phyloP scores from a whole-genome alignment of 2,797 vertebrate genomes.

The Cossypha polioptera region DNA sequence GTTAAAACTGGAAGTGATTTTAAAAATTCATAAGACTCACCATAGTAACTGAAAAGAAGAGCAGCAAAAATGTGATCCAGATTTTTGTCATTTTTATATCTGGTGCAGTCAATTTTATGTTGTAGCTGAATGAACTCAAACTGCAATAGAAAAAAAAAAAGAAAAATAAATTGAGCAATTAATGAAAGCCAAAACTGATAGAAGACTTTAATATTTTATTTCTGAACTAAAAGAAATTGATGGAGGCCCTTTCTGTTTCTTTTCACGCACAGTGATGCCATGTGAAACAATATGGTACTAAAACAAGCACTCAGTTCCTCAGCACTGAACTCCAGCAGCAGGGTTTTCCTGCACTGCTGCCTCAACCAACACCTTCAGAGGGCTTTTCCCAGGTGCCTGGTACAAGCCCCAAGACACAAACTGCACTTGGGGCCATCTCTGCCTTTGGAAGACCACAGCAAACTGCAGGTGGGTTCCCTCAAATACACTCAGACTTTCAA shows the following conservation, averaged over 20 bases:
- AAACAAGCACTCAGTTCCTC: background rate
- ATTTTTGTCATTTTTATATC: constrained; percentile 72
- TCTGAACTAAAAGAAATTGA: background rate
- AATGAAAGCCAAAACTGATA: background rate
- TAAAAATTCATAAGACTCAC: constrained; percentile 70
- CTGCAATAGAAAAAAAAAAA: constrained; percentile 36
- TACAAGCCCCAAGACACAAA: accelerated
- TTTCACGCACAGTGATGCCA: accelerated
- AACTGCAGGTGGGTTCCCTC: background rate
- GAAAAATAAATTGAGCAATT: background rate
- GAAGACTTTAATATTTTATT: background rate
- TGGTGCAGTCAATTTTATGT: background rate
- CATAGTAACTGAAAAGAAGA: constrained; percentile 72
- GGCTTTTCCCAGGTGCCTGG: background rate
- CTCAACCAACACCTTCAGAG: background rate
- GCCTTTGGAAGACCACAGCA: background rate
- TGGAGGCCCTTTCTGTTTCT: accelerated
- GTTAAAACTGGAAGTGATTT: background rate
- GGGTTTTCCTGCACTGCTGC: background rate
- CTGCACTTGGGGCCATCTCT: background rate
- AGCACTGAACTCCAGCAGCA: background rate
- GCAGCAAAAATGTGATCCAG: constrained; percentile 68
- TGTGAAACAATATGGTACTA: accelerated
- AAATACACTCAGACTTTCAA: background rate
- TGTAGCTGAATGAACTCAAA: constrained; percentile 20